phyloP scores from a whole-genome alignment of 2,113 vertebrate genomes.

The Calidris pygmaea region DNA sequence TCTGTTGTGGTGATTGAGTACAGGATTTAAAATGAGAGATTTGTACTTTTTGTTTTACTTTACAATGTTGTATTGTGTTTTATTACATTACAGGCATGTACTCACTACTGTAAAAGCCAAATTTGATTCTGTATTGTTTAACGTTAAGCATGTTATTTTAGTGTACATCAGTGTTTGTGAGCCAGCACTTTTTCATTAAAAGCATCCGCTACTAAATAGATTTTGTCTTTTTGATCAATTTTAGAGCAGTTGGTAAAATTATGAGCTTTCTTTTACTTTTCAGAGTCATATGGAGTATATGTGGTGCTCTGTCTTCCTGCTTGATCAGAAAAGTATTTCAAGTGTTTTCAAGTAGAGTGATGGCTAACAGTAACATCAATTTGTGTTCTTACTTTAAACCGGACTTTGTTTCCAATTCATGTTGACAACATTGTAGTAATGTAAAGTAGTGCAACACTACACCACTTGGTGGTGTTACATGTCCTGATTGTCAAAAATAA shows the following conservation, averaged over 20 bases:
- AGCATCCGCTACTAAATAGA: not conserved
- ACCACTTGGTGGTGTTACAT: constrained; percentile 51
- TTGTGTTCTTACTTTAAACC: not conserved
- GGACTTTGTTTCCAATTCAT: not conserved
- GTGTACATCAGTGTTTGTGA: not conserved
- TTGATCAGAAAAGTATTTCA: not conserved
- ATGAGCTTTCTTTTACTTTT: not conserved
- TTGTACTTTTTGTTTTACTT: not conserved
- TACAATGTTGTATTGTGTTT: not conserved
- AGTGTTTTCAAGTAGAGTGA: not conserved
- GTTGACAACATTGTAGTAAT: not conserved
- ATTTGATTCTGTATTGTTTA: not conserved
- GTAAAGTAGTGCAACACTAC: not conserved
- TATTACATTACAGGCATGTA: not conserved
- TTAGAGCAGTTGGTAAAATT: not conserved
- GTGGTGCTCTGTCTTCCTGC: not conserved
- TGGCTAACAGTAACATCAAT: not conserved
- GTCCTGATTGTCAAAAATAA: not conserved
- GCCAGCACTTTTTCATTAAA: not conserved
- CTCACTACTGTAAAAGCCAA: not conserved
- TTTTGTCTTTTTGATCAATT: not conserved
- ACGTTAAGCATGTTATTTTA: not conserved
- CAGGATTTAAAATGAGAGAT: not conserved
- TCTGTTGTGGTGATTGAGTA: not conserved
- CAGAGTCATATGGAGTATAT: not conserved